Conservation (phyloP, 2,113 vertebrate genomes). For the Chaetorhynchus papuensis region DNA sequence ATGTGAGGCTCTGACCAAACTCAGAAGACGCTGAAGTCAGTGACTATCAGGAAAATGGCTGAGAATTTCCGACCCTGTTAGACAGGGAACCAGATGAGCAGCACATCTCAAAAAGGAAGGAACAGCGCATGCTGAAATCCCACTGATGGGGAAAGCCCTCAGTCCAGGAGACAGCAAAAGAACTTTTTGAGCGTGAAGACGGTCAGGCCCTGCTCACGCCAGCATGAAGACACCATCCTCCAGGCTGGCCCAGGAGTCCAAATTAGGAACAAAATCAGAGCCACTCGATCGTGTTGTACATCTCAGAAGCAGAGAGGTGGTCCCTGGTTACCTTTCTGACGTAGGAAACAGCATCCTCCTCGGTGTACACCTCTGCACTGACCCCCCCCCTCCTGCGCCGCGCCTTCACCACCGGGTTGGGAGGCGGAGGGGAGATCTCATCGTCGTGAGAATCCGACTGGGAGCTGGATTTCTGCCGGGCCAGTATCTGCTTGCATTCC, state of each 20-base stretch:
- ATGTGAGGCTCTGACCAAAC: not conserved
- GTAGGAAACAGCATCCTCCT: slow-evolving; percentile 95
- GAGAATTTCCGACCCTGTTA: not conserved
- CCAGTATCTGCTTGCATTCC: slow-evolving; percentile 91
- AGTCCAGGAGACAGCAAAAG: not conserved
- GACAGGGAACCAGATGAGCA: not conserved
- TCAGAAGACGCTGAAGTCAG: not conserved
- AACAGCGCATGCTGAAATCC: not conserved
- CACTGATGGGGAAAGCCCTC: not conserved
- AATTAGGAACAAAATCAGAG: not conserved
- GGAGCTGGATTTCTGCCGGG: slow-evolving; percentile 93
- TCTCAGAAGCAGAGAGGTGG: not conserved
- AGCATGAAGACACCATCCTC: not conserved
- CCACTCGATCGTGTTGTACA: accelerated
- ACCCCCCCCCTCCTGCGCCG: slow-evolving; percentile 88
- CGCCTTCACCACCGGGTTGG: slow-evolving; percentile 90
- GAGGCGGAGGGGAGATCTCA: slow-evolving; percentile 89
- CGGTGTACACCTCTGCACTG: slow-evolving; percentile 95
- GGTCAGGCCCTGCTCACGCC: too few species aligned
- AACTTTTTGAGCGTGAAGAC: not conserved
- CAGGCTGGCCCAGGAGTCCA: not conserved
- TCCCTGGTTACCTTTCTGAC: slow-evolving; percentile 86
- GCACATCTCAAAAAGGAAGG: not conserved
- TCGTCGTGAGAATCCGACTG: slow-evolving; percentile 93
- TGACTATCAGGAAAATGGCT: not conserved